Conservation (phyloP, 2,888 invertebrate genomes). For the Tetheella fluctuosa region DNA sequence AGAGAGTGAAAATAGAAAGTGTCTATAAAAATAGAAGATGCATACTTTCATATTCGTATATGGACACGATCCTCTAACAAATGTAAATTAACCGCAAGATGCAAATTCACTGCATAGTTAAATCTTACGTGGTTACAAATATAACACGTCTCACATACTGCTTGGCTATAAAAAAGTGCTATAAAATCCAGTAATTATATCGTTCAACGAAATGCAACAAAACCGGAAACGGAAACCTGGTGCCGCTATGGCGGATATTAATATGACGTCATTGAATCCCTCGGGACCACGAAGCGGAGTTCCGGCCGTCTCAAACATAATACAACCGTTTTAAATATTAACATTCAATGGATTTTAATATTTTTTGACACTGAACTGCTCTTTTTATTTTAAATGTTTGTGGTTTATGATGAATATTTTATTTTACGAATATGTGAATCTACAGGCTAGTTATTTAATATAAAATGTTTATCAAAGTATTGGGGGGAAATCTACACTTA, state of each 20-base stretch:
- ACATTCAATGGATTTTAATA: constrained; percentile 17
- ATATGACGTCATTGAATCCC: constrained; percentile 67
- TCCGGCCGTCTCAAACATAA: constrained; percentile 64
- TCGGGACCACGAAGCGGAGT: constrained; percentile 50
- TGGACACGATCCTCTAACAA: background rate
- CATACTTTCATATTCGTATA: constrained; percentile 6
- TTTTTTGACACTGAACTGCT: background rate
- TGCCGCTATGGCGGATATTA: constrained; percentile 62
- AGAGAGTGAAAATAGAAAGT: constrained; percentile 12
- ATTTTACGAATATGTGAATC: too few relatives aligned
- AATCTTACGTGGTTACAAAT: too few relatives aligned
- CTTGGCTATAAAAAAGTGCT: background rate
- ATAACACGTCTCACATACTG: background rate
- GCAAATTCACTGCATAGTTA: background rate
- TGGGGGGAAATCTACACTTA: too few relatives aligned
- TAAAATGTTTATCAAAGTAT: too few relatives aligned
- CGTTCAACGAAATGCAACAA: constrained; percentile 40
- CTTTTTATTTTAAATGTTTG: constrained; percentile 21
- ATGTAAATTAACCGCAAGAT: background rate
- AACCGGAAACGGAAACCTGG: constrained; percentile 56
- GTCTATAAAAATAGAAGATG: background rate
- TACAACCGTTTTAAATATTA: constrained; percentile 46
- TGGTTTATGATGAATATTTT: background rate
- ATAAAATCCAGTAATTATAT: constrained; percentile 7
- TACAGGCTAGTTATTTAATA: background rate